Evolutionary conservation across 35 echinoderm and acorn worm genomes (phyloP).

Genomic region (Ptychodera flava): DNA sequence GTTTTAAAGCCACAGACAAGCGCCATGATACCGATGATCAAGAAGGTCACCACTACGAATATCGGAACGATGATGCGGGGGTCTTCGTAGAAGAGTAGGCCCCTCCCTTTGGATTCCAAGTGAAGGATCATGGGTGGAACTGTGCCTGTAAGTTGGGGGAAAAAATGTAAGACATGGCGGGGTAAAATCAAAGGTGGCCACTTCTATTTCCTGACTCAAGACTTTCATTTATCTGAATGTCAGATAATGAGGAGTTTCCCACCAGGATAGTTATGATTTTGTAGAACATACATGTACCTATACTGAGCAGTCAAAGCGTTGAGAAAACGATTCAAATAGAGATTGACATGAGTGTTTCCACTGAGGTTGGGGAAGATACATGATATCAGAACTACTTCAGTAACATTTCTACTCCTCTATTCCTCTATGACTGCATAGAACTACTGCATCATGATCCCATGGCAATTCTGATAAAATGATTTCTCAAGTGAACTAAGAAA

Average conservation of each 20-base stretch:
- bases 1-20: conserved; percentile 38
- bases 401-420: no score
- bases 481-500: no score
- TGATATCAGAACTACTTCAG: no score
- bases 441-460: no score
- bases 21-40: conserved; percentile 53
- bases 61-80: conserved; percentile 70
- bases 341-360: no score
- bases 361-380: no score
- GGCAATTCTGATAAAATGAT: no score
- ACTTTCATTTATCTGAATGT: neutral
- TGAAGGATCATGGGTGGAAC: conserved; percentile 39
- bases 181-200: neutral
- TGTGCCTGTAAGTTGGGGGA: conserved; percentile 31
- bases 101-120: conserved; percentile 11
- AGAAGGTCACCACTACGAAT: conserved; percentile 42
- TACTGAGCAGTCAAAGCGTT: neutral
- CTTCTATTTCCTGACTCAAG: neutral
- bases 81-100: conserved; percentile 54
- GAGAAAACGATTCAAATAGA: neutral
- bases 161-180: neutral
- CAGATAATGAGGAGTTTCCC: neutral
- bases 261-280: neutral
- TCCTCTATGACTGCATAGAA: no score
- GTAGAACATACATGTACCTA: neutral